Base-by-base conservation (phyloP, 2,113 vertebrate species). In the Nerophis ophidion region DNA sequence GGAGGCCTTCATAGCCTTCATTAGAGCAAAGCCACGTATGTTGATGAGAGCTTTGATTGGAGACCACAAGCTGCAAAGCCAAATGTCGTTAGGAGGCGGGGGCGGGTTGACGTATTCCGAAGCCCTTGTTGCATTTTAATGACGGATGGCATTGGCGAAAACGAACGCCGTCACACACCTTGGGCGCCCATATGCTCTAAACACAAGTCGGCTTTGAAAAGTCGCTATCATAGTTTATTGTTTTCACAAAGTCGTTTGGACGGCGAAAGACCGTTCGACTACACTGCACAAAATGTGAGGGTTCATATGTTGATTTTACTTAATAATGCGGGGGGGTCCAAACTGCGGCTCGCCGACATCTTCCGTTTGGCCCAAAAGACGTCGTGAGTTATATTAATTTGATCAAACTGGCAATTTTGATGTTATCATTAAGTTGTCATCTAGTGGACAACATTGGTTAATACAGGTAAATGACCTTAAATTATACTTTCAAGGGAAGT, bases 61-160 rank as follows among this genome's bases (percentile, higher is more conserved):
- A 48, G 19, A 36, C 5, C 9, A n/a, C 45, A 36, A 15, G 7
- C 11, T 19, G 3, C 5, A 46, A 34, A 58, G 74, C 60, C 68
- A 67, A 59, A 44, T 61, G 60, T 44, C 60, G 49, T 10, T 42
- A 16, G n/a, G 17, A n/a, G n/a, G 54, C 26, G 26, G 2, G 26
- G 26, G 10, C 7, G 40, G 40, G 40, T 44, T 44, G 40, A 44
- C 10, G 11, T 44, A 11, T 44, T 60, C 48, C 51, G 16, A 56
- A 60, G 61, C 65, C 48, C 40, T 57, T 49, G 48, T 62, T 44
- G 15, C 48, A 59, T 51, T 60, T 69, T 79, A 81, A 86, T 84
- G 66, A 80, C 73, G 79, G 75, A 84, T 65, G 81, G 64, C 76
- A 70, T 69, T 63, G 60, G 80, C 76, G 80, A 74, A 57, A 65